Conservation (phyloP, 2,888 invertebrate species). For the Rhorus exstirpatorius region DNA sequence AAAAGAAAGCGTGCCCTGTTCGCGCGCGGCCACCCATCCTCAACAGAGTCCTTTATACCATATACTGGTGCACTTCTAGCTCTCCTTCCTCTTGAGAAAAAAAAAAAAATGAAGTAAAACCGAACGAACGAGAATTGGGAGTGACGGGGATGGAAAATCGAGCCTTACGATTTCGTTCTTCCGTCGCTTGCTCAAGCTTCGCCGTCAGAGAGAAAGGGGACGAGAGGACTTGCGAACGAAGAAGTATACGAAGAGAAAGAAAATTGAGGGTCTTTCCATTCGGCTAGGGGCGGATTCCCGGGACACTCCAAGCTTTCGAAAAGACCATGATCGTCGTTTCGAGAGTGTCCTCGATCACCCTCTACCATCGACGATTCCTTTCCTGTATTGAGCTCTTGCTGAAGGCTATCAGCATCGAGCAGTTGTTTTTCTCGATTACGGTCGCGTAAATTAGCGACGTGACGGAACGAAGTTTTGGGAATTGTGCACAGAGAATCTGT, state of each 20-base stretch:
- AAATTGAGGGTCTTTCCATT: constrained; percentile 38
- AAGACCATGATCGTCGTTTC: constrained; percentile 64
- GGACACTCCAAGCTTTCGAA: constrained; percentile 61
- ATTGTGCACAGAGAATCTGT: constrained; percentile 35
- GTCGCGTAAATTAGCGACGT: constrained; percentile 78
- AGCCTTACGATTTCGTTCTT: constrained; percentile 39
- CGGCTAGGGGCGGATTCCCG: constrained; percentile 65
- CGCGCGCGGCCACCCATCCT: constrained; percentile 59
- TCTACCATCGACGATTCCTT: constrained; percentile 26
- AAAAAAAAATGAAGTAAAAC: constrained; percentile 41
- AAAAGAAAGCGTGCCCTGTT: constrained; percentile 82
- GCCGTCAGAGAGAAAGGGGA: constrained; percentile 8
- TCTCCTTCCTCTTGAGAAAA: constrained; percentile 34
- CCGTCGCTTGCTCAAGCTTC: constrained; percentile 14
- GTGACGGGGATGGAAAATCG: constrained; percentile 54
- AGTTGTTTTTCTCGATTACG: constrained; percentile 79
- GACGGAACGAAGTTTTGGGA: constrained; percentile 67
- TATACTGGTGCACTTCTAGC: constrained; percentile 35
- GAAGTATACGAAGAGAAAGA: constrained; percentile 28
- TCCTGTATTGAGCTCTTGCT: constrained; percentile 48
- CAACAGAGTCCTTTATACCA: constrained; percentile 37
- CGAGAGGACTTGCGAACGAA: constrained; percentile 37
- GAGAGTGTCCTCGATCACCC: constrained; percentile 68
- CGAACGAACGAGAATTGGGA: constrained; percentile 38
- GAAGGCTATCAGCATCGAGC: constrained; percentile 77